Evolutionary conservation across 2,797 vertebrate species (phyloP).

Genomic region (Crocodylus rhombifer): DNA sequence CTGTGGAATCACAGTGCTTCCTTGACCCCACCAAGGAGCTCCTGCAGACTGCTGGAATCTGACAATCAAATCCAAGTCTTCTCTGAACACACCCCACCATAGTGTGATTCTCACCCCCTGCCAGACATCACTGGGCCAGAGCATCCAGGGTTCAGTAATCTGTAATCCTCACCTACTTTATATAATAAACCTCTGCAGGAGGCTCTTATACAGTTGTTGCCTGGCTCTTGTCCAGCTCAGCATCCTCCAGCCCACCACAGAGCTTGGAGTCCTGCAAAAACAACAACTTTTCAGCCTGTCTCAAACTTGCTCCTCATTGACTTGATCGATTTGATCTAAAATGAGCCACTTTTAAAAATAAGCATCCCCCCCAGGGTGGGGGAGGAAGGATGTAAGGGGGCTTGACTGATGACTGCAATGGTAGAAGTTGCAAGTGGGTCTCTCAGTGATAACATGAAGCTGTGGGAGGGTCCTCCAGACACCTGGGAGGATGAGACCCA

Average conservation of each 20-base stretch:
- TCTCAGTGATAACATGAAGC: background rate
- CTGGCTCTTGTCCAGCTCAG: background rate
- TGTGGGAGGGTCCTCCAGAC: background rate
- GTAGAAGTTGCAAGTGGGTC: background rate
- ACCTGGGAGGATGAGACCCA: background rate
- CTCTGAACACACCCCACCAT: background rate
- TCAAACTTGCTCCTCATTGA: background rate
- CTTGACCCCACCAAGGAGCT: background rate
- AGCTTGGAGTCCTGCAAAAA: background rate
- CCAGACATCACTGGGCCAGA: background rate
- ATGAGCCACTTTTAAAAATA: background rate
- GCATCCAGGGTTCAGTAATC: background rate
- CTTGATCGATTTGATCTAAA: background rate
- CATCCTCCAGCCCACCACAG: background rate
- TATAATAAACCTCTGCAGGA: background rate
- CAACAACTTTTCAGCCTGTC: background rate
- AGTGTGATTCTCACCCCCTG: background rate
- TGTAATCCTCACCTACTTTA: background rate
- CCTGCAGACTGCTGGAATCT: background rate
- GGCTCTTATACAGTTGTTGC: background rate
- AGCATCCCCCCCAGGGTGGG: background rate
- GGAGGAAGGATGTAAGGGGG: too few relatives aligned
- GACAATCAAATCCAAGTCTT: background rate
- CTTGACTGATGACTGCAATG: too few relatives aligned
- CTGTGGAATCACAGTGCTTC: background rate